A percentile compares a stretch with the other conserved stretches of the same genome.
phyloP scores from a whole-genome alignment of 2,797 vertebrate species.

The Scolopax bukidnonensis region DNA sequence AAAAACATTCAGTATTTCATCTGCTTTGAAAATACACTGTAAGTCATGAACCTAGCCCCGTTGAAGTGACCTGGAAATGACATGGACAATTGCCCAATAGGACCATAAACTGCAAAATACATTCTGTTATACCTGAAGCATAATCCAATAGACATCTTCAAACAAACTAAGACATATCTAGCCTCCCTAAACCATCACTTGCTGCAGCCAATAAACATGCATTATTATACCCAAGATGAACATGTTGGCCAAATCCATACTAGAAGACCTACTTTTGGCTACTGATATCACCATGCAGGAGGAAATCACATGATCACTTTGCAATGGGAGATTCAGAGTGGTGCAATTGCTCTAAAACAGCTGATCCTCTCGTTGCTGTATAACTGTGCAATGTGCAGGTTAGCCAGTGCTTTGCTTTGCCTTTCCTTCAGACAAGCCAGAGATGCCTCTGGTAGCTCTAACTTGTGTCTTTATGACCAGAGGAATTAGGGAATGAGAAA shows the following conservation, averaged over 20 bases:
- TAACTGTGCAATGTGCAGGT: neutral
- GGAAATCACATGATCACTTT: neutral
- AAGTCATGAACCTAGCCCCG: neutral
- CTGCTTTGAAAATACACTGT: neutral
- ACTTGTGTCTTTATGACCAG: neutral
- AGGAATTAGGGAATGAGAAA: neutral
- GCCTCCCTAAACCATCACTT: neutral
- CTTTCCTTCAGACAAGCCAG: neutral
- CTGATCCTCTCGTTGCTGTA: neutral
- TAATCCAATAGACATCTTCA: neutral
- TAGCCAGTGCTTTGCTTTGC: neutral
- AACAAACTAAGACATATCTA: neutral
- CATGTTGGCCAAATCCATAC: neutral
- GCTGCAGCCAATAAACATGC: neutral
- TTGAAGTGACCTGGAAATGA: neutral
- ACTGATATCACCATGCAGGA: neutral
- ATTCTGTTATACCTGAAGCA: neutral
- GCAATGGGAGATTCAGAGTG: fast-evolving
- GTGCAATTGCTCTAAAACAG: neutral
- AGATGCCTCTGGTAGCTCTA: neutral
- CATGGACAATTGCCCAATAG: neutral
- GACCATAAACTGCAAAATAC: neutral
- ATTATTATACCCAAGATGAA: neutral
- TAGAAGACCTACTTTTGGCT: neutral
- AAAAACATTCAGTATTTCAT: neutral